Base-by-base conservation (phyloP, 2,888 invertebrate genomes). In the Caenorhabditis sp. region DNA sequence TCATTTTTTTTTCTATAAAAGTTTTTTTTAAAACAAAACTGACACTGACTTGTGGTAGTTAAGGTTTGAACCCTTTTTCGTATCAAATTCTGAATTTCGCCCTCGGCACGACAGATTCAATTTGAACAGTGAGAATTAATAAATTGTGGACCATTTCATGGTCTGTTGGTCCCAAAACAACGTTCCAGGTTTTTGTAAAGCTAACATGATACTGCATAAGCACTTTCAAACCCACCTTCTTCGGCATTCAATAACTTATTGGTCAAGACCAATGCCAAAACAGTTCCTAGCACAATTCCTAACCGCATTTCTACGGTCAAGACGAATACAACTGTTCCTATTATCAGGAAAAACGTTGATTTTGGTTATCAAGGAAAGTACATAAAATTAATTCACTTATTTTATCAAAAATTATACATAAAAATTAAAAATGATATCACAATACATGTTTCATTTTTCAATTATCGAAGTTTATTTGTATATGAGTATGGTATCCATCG, bases 401-500 rank as follows among this genome's bases (percentile, higher is more conserved):
- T 50, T 50, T 53, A 53, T 53, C 25, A 8, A 53, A 53, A 3
- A 50, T 8, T 50, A 20, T 12, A 53, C 53, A 53, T 4, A 53
- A 8, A 21, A 21, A 53, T 53, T 10, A 63, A 57, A 23, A 57
- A 53, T 31, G 25, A 64, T 59, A 20, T n/a, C 60, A 57, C 57
- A 62, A n/a, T n/a, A n/a, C n/a, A n/a, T n/a, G n/a, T n/a, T n/a
- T n/a, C n/a, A n/a, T n/a, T n/a, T 58, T 54, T 69, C 59, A 56
- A 58, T 43, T 50, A 58, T 70, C 70, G 31, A 70, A 70, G 17
- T 50, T 58, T 59, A 70, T 63, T 43, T 54, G 62, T 20, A 70
- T 49, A 59, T 56, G 66, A 27, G 70, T 70, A 26, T 70, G 70
- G 59, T 66, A 70, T 53, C 66, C 70, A 25, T 60, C 60, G 27